phyloP scores from a whole-genome alignment of 1,140 invertebrate genomes.

The Cyclargus thomasi region DNA sequence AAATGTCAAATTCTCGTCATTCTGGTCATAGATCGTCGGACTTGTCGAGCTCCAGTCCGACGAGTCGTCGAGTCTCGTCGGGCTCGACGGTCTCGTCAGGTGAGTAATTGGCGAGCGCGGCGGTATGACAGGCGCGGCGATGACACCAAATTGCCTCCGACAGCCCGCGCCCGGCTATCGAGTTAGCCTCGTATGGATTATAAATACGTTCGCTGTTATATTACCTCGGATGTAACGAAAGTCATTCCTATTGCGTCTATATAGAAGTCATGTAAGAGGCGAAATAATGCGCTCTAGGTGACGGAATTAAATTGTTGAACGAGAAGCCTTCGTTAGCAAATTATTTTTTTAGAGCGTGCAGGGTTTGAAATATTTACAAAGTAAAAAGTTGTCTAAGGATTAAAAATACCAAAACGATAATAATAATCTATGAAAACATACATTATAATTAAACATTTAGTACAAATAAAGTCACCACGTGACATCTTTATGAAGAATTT shows the following conservation, averaged over 20 bases:
- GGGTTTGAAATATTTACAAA: no score
- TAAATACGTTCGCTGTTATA: background rate
- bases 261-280: no score
- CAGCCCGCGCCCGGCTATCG: slow-evolving; percentile 13
- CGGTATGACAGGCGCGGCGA: slow-evolving; percentile 21
- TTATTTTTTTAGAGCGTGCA: no score
- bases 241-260: background rate
- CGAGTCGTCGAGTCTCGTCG: background rate
- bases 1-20: background rate
- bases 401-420: no score
- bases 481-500: background rate
- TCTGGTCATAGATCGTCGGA: no score
- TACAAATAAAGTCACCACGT: background rate
- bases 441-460: no score
- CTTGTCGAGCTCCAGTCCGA: background rate
- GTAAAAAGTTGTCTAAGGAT: no score
- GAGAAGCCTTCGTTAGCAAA: no score
- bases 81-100: background rate
- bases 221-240: background rate
- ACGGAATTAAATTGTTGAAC: no score
- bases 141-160: slow-evolving; percentile 25
- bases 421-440: no score
- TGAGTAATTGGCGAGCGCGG: slow-evolving; percentile 27
- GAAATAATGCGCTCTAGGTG: no score
- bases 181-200: background rate